Evolutionary conservation across 2,113 vertebrate genomes (phyloP), one percentile per base, ranked within the genome.

Genomic region (Dicentrarchus labrax): DNA sequence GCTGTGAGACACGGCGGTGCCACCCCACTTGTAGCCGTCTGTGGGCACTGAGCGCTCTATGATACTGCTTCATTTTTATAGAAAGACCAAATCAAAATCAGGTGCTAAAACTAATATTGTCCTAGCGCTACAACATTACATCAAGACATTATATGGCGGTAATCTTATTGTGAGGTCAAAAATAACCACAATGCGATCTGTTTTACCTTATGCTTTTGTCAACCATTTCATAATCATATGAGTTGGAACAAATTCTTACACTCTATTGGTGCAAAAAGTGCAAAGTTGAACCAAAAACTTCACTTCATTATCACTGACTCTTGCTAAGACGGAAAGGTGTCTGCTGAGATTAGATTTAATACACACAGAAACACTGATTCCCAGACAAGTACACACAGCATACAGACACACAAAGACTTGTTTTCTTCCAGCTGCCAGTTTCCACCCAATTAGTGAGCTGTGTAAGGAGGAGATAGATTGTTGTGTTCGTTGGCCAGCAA

Each of bases 391-490:
- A 62, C 51, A 50, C 79, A 73, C 45, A 59, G 47, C 62, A 68
- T 30, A 71, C 65, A 64, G 53, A 79, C 78, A 77, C 74, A 81
- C 75, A 68, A 62, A 65, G 24, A 73, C 51, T 21, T 50, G 53
- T 76, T 77, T 86, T 78, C 72, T 56, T 80, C 73, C 72, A 84
- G 79, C 70, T 83, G 89, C 78, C 83, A 91, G 66, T 45, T 84
- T 86, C 83, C 59, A 56, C 82, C 92, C 89, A 93, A 92, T 93
- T 90, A 93, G 79, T 38, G 82, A 88, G 76, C 17, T 48, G 70
- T 43, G 78, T 80, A 82, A 88, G 66, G 72, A 81, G 87, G 21
- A 45, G 61, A 78, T 53, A 39, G 76, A 86, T 45, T 36, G 36
- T 75, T 80, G 72, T 59, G 76, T 85, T 80, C 24, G 72, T 68